Base-by-base conservation (phyloP, 2,888 invertebrate species). In the Lepas anatifera region DNA sequence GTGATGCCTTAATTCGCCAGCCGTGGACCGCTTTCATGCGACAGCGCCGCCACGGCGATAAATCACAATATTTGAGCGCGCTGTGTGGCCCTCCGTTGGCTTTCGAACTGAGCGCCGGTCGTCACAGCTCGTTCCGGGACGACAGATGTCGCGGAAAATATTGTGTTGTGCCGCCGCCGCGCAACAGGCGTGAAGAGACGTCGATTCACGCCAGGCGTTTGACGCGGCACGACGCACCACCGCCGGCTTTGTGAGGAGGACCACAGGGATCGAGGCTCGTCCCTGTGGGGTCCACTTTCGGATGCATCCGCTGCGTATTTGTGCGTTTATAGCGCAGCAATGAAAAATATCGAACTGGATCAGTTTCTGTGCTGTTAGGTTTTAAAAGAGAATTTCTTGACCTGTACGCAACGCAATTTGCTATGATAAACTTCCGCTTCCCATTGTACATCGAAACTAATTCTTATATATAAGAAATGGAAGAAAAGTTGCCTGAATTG, bases 31-130 rank as follows among this genome's bases (percentile, higher is more conserved):
- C 52, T 32, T 52, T 52, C 52, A 52, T 29, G 18, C 52, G 52
- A 18, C 52, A 10, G 52, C 29, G 29, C 29, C 6, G 52, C 29
- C 29, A 18, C 32, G n/a, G 18, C 29, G 52, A 52, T 52, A 52
- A 52, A 52, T 52, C 52, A 52, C 52, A 52, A 52, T 52, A 52
- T 52, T 52, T 52, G 52, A 52, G 32, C 52, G 29, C 52, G 29
- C 52, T 52, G 52, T 52, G 52, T 52, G 52, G 52, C 52, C 52
- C 18, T 16, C 4, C 52, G 11, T 18, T 16, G 10, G 52, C 16
- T 16, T 29, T 52, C 52, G 52, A 52, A 29, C 52, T 52, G 16
- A 32, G 52, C 32, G 52, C 29, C 29, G 29, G 29, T 13, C 52
- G 52, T 52, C 52, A 52, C 52, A 52, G 52, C 52, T 52, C 29